Conservation (phyloP, 2,888 invertebrate genomes). For the Tetheella fluctuosa region DNA sequence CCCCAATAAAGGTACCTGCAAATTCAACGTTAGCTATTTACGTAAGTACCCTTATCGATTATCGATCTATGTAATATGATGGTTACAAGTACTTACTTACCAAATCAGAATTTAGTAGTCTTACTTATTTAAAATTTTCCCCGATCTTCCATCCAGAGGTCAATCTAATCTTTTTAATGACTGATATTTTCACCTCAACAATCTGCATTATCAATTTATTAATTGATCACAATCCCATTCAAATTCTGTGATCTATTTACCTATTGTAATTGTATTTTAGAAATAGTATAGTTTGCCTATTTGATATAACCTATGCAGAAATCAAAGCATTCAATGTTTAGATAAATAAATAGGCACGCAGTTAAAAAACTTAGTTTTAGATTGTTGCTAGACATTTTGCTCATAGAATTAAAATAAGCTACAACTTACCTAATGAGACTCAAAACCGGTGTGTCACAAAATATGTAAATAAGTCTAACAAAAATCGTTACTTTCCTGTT, state of each 20-base stretch:
- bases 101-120: background rate
- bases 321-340: background rate
- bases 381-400: conserved; percentile 10
- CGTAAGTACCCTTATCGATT: too few relatives aligned
- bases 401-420: conserved; percentile 3
- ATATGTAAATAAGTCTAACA: too few relatives aligned
- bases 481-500: too few relatives aligned
- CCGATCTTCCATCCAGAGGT: background rate
- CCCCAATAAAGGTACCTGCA: too few relatives aligned
- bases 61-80: too few relatives aligned
- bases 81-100: background rate
- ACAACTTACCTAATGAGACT: too few relatives aligned
- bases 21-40: too few relatives aligned
- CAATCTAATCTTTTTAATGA: background rate
- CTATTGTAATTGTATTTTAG: conserved; percentile 19
- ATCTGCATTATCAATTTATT: conserved; percentile 24
- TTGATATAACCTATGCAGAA: background rate
- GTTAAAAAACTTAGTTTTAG: background rate
- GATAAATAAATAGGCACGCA: background rate
- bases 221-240: conserved; percentile 31
- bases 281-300: conserved; percentile 10
- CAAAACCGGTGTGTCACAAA: too few relatives aligned
- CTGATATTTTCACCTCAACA: conserved; percentile 17
- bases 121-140: too few relatives aligned
- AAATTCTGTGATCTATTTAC: conserved; percentile 57